Percentiles rank a stretch among this genome's conserved stretches.
Conservation (phyloP, 2,797 vertebrate species). For the Bradypodion pumilum region DNA sequence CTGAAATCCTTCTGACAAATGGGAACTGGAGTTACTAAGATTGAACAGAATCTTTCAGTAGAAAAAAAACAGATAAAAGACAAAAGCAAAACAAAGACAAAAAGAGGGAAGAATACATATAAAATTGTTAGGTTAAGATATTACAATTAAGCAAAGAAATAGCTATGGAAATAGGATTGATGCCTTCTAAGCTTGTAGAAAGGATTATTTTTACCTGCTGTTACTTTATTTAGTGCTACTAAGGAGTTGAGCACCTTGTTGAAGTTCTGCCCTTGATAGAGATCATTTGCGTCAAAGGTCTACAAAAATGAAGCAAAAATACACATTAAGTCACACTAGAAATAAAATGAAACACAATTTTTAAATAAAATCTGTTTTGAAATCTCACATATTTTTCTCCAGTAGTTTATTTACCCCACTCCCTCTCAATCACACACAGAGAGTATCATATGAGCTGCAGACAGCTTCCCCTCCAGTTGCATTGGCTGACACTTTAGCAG, state of each 20-base stretch:
- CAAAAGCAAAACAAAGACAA: background rate
- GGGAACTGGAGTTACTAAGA: background rate
- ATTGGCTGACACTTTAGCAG: no score
- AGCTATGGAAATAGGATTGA: background rate
- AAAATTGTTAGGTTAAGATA: background rate
- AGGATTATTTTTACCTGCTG: slow-evolving; percentile 86
- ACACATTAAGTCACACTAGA: background rate
- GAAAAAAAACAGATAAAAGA: background rate
- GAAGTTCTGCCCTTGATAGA: slow-evolving; percentile 96
- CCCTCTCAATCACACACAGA: background rate
- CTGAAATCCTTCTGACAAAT: background rate
- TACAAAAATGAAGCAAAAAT: slow-evolving; percentile 65
- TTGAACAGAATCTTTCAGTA: background rate
- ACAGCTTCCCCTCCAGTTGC: background rate
- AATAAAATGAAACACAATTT: background rate
- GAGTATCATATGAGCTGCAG: no score
- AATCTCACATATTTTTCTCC: background rate
- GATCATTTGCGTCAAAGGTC: slow-evolving; percentile 97
- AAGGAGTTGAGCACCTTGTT: slow-evolving; percentile 94
- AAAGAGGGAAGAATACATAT: background rate
- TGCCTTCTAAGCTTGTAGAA: background rate
- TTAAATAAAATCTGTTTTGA: no score
- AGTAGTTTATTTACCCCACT: background rate
- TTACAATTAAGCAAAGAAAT: background rate
- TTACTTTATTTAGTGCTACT: slow-evolving; percentile 95